Conservation (phyloP, 1,140 invertebrate genomes). For the Diorhabda elongata region DNA sequence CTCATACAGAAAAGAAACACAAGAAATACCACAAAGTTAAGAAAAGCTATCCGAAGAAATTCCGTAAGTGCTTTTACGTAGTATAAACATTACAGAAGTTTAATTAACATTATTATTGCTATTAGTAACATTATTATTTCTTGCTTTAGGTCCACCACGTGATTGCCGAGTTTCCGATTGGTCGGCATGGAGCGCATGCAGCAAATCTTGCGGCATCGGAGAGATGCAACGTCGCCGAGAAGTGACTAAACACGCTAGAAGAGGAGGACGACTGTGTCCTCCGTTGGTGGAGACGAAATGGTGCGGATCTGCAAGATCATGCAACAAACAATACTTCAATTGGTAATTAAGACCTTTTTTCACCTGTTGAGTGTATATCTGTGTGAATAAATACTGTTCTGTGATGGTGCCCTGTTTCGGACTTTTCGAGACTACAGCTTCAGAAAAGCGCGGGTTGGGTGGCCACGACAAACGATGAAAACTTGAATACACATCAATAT, state of each 20-base stretch:
- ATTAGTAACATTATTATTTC: background rate
- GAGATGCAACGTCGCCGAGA: constrained; percentile 74
- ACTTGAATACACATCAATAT: constrained; percentile 26
- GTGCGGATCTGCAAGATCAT: constrained; percentile 74
- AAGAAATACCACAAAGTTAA: constrained; percentile 47
- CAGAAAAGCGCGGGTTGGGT: background rate
- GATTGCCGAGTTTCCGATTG: constrained; percentile 84
- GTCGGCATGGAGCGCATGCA: constrained; percentile 81
- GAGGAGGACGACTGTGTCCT: constrained; percentile 74
- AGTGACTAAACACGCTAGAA: constrained; percentile 67
- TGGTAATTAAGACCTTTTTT: constrained; percentile 33
- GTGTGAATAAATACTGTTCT: background rate
- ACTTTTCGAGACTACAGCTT: background rate
- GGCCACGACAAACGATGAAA: background rate
- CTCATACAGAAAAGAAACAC: constrained; percentile 48
- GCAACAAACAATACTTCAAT: constrained; percentile 56
- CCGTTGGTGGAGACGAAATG: constrained; percentile 77
- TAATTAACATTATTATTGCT: background rate
- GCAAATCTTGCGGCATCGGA: constrained; percentile 81
- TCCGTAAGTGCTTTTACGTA: constrained; percentile 38
- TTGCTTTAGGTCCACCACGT: constrained; percentile 52
- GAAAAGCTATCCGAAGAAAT: constrained; percentile 43
- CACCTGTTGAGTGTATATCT: background rate
- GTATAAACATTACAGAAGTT: too few species aligned
- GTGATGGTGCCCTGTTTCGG: background rate